Conservation (phyloP, 2,888 invertebrate species). For the Chesias legatella region DNA sequence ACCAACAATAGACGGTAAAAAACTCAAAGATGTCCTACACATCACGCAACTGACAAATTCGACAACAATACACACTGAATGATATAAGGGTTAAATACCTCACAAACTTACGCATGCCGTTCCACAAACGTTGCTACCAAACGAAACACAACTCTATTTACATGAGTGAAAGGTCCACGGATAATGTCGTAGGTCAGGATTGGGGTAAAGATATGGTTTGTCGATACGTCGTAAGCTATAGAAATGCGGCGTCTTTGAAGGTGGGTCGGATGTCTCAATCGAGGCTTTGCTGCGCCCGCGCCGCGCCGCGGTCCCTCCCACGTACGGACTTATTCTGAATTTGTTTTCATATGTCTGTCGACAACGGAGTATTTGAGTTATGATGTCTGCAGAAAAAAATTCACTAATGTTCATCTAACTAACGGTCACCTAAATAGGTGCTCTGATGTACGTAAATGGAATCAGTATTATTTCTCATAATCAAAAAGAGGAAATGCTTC, state of each 20-base stretch:
- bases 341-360: slow-evolving; percentile 33
- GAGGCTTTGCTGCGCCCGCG: slow-evolving; percentile 65
- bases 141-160: too few species aligned
- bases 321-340: slow-evolving; percentile 49
- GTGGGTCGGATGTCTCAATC: slow-evolving; percentile 76
- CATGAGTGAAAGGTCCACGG: slow-evolving; percentile 12
- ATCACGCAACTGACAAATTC: slow-evolving; percentile 75
- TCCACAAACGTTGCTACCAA: slow-evolving; percentile 7
- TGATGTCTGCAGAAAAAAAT: slow-evolving; percentile 18
- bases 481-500: too few species aligned
- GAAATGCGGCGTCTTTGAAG: slow-evolving; percentile 71
- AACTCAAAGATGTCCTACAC: slow-evolving; percentile 51
- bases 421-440: too few species aligned
- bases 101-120: slow-evolving; percentile 31
- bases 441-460: slow-evolving; percentile 3
- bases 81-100: slow-evolving; percentile 70
- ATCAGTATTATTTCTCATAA: too few species aligned
- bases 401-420: too few species aligned
- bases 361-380: slow-evolving; percentile 28
- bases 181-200: slow-evolving; percentile 19
- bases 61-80: slow-evolving; percentile 63
- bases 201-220: slow-evolving; percentile 40
- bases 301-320: slow-evolving; percentile 51
- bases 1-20: slow-evolving; percentile 46
- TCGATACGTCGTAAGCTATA: slow-evolving; percentile 62